These are phyloP conservation scores for Eurytoma adleriae DNA, from an alignment of 2,888 invertebrate genomes.

Conservation along the genomic window DNA sequence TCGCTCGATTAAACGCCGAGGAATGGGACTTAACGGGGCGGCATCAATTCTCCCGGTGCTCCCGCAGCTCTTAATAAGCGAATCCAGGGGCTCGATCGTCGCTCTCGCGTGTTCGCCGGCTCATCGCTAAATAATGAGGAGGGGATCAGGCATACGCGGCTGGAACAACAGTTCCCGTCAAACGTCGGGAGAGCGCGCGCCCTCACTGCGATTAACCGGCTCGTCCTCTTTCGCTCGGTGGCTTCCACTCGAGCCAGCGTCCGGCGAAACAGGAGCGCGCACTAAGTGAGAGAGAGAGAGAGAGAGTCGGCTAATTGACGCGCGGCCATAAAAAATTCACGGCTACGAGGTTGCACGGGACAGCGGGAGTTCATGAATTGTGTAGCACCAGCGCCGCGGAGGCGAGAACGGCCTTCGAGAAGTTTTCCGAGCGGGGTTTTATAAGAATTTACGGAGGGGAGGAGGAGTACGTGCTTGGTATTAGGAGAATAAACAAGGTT, in stretches of 20 bases:
- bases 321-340: constrained; percentile 15
- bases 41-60: too few relatives aligned
- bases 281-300: constrained; percentile 3
- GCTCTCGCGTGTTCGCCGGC: too few relatives aligned
- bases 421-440: too few relatives aligned
- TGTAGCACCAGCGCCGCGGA: background rate
- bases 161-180: constrained; percentile 41
- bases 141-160: constrained; percentile 26
- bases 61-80: too few relatives aligned
- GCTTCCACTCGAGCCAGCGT: background rate
- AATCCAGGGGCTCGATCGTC: too few relatives aligned
- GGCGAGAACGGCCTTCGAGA: background rate
- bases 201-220: background rate
- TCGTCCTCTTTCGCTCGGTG: background rate
- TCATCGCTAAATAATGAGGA: constrained; percentile 49
- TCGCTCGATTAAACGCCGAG: too few relatives aligned
- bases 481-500: too few relatives aligned
- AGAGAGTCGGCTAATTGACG: constrained; percentile 37
- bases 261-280: background rate
- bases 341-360: background rate
- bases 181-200: background rate
- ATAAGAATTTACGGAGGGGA: too few relatives aligned
- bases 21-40: too few relatives aligned
- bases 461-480: too few relatives aligned
- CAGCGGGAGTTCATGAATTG: constrained; percentile 1